phyloP scores from a whole-genome alignment of 2,797 vertebrate species.

The Crax fasciolata region DNA sequence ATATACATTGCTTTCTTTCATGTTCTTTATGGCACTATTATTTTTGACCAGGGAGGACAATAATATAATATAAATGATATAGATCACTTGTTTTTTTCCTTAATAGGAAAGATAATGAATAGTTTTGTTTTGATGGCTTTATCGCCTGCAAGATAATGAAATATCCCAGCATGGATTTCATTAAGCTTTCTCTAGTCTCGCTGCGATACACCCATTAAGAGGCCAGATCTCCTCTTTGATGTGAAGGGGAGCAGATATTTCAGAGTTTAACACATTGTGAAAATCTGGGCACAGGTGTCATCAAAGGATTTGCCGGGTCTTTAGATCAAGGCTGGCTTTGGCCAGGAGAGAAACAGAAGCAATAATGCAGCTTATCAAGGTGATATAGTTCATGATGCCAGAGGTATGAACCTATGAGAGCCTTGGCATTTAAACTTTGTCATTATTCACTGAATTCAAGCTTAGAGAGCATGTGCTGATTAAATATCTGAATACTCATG shows the following conservation, averaged over 20 bases:
- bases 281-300: background rate
- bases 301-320: background rate
- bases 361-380: background rate
- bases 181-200: slow-evolving; percentile 44
- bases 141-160: slow-evolving; percentile 68
- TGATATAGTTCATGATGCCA: background rate
- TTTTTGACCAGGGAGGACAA: slow-evolving; percentile 58
- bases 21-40: slow-evolving; percentile 22
- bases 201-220: slow-evolving; percentile 41
- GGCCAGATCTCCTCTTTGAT: background rate
- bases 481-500: background rate
- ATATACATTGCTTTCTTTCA: slow-evolving; percentile 35
- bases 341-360: background rate
- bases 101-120: slow-evolving; percentile 65
- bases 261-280: background rate
- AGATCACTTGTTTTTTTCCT: slow-evolving; percentile 58
- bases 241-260: background rate
- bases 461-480: background rate
- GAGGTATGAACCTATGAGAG: background rate
- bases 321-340: background rate
- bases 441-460: background rate
- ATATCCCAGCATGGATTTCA: slow-evolving; percentile 71
- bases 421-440: background rate
- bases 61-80: slow-evolving; percentile 51
- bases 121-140: slow-evolving; percentile 65